Evolutionary conservation across 2,888 invertebrate species (phyloP), one percentile per base, ranked within the genome.

Genomic region (Rhingia rostrata): DNA sequence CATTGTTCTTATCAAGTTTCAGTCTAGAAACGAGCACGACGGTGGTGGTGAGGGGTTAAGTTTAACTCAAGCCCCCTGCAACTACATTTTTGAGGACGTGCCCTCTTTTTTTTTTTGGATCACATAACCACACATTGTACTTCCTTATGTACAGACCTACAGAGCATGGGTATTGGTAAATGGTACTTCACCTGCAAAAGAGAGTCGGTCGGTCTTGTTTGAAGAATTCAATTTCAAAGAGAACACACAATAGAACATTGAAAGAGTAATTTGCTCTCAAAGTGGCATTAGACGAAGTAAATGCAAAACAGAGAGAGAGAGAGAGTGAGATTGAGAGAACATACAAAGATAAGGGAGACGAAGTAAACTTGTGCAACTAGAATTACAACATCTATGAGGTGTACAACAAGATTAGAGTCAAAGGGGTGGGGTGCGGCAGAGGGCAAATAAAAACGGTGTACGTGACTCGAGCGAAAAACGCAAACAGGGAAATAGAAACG

Each of bases 391-490:
- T 63, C 61, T 35, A 63, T 56, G 60, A 77, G 45, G 43, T 60
- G 12, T 67, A 69, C 61, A 79, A 72, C 37, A 9, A 53, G 70
- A 70, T 70, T 53, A 60, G 47, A 77, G 69, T 79, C 22, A 22
- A 22, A 22, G 22, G 22, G 22, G 22, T 22, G 1, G 22, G 22
- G 22, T 22, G 22, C 2, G 1, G 22, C 22, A 2, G 74, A 66
- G 54, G 61, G 83, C 22, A 9, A 80, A 66, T 30, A 75, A 80
- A 83, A 80, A 84, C 74, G 70, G 75, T 84, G 74, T 84, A 84
- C 84, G 84, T 84, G 84, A 84, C 84, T 80, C 53, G 60, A 67
- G 69, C 64, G 56, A 47, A 66, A 64, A 67, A 56, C 56, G 70
- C 74, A 74, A 84, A 84, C 54, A 84, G 74, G 64, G 69, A 84